A percentile compares a stretch with the other conserved stretches of the same genome.
These are phyloP conservation scores for Stegodyphus mimosarum DNA, from an alignment of 1,140 invertebrate genomes.

Conservation along the genomic window DNA sequence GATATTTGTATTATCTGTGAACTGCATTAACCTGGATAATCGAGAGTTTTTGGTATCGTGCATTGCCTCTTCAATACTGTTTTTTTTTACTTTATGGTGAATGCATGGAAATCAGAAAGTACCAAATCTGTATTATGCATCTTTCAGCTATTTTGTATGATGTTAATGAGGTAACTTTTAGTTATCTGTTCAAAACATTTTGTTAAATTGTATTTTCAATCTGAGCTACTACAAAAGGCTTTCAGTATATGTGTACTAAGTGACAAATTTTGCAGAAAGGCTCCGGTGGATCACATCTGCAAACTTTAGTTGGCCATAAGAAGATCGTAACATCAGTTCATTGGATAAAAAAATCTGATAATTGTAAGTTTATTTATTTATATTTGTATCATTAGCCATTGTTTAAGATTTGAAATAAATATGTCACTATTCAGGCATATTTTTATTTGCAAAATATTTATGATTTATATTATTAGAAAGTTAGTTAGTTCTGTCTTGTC, in stretches of 20 bases:
- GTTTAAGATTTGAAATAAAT: conserved; percentile 26
- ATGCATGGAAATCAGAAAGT: neutral
- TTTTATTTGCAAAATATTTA: conserved; percentile 1
- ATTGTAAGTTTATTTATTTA: conserved; percentile 26
- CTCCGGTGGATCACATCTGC: conserved; percentile 70
- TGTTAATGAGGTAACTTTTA: neutral
- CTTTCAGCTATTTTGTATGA: neutral
- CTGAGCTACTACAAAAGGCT: neutral
- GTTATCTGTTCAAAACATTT: no score
- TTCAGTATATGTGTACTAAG: neutral
- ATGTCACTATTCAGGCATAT: conserved; percentile 37
- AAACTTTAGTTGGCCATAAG: conserved; percentile 74
- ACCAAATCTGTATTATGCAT: neutral
- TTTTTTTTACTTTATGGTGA: neutral
- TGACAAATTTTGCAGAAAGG: conserved; percentile 16
- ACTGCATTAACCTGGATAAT: no score
- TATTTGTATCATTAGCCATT: conserved; percentile 51
- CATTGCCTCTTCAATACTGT: neutral
- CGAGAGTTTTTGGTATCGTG: no score
- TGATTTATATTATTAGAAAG: no score
- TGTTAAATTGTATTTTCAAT: neutral
- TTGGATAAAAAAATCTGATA: conserved; percentile 74
- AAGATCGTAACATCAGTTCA: conserved; percentile 79
- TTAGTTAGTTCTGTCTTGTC: no score
- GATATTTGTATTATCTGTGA: no score